Conservation (phyloP, 1,140 invertebrate genomes). For the Pentalonia nigronervosa region DNA sequence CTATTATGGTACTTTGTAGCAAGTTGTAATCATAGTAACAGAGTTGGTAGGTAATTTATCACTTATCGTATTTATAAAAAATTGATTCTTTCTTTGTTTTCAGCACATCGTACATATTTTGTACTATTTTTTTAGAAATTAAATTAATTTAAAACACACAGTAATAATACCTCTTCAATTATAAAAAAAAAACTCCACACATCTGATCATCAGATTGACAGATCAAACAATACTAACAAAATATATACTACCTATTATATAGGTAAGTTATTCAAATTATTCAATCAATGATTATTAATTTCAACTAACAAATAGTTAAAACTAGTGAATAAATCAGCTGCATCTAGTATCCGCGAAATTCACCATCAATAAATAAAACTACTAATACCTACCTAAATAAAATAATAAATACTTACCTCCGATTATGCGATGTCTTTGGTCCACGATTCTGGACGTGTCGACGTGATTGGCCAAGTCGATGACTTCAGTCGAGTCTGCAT, state of each 20-base stretch:
- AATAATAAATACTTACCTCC: constrained; percentile 31
- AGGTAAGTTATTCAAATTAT: neutral
- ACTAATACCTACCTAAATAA: neutral
- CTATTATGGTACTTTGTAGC: no score
- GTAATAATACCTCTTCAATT: neutral
- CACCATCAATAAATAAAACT: neutral
- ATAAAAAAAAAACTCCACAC: neutral
- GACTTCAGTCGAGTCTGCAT: constrained; percentile 37
- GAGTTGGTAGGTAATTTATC: neutral
- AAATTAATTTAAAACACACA: neutral
- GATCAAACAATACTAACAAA: neutral
- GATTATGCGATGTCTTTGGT: constrained; percentile 50
- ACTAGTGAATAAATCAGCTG: neutral
- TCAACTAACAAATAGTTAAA: neutral
- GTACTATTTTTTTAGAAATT: neutral
- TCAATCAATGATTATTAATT: neutral
- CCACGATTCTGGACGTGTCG: neutral
- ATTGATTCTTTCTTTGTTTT: neutral
- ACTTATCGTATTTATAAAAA: neutral
- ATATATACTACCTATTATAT: neutral
- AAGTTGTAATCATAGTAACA: neutral
- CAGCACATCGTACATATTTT: neutral
- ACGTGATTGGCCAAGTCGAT: constrained; percentile 51
- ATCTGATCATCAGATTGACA: neutral
- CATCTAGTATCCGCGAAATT: neutral